Evolutionary conservation across 2,797 vertebrate genomes (phyloP), one percentile per base, ranked within the genome.

Genomic region (Pipistrellus pygmaeus): DNA sequence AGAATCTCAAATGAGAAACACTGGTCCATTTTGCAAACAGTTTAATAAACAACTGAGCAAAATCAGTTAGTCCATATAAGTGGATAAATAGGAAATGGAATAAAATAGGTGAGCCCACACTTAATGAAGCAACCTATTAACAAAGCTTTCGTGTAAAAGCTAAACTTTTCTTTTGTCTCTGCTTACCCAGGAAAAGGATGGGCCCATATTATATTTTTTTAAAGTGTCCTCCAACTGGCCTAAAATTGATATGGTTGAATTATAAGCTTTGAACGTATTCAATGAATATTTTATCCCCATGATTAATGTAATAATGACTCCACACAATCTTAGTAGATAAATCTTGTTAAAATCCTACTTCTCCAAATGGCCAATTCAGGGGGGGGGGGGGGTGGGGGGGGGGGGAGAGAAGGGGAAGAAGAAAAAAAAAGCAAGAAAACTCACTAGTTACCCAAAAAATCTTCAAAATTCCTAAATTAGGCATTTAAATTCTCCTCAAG

Each of bases 11-110:
- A 88, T 87, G 21, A 73, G 64, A 25, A 82, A 87, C 23, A 69
- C 38, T 13, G 23, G 20, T 17, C 32, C 15, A 51, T 69, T 95
- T 62, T 38, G 23, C 14, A 77, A 93, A 80, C 10, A 93, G 14
- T 55, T 68, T 85, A 68, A 78, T 91, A 62, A 94, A 88, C 18
- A 69, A 80, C 17, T 82, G 23, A 72, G 38, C 38, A 92, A 93
- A 89, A 64, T 46, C 35, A 66, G 2, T 32, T 73, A 66, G 30
- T 38, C 20, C 51, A 55, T 60, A 46, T 53, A 80, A 76, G 7
- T 18, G n/a, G 15, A 27, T 72, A 71, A 77, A 71, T 0, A 88
- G 30, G 77, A 84, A 94, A 44, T 41, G 48, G 55, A 82, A 62
- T 62, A n/a, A 76, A 88, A 88, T 27, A 30, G 12, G 10, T 46